phyloP scores from a whole-genome alignment of 2,797 vertebrate genomes.

The Spinus pinus region DNA sequence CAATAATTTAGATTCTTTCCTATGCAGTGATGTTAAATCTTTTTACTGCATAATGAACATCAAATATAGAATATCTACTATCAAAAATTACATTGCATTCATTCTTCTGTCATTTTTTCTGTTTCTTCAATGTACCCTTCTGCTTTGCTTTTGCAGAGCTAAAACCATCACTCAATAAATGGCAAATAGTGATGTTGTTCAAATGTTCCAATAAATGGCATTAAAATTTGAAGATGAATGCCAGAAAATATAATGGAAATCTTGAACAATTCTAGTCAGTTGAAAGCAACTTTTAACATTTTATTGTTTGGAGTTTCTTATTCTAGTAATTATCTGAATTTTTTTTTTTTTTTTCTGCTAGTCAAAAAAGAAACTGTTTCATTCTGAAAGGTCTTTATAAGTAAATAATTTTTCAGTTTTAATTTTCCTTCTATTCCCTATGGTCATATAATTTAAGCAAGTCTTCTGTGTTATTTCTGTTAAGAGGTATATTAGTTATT shows the following conservation, averaged over 20 bases:
- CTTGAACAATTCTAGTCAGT: slow-evolving; percentile 23
- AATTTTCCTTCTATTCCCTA: background rate
- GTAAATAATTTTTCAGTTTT: slow-evolving; percentile 51
- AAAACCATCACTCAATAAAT: slow-evolving; percentile 31
- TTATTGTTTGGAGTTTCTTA: background rate
- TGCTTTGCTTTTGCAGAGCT: slow-evolving; percentile 26
- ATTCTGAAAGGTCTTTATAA: slow-evolving; percentile 29
- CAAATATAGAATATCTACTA: background rate
- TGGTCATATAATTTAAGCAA: slow-evolving; percentile 25
- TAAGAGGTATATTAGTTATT: background rate
- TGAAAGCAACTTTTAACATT: background rate
- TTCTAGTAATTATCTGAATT: background rate
- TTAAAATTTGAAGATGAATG: slow-evolving; percentile 48
- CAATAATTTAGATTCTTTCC: background rate
- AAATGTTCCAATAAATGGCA: slow-evolving; percentile 31
- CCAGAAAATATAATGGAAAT: slow-evolving; percentile 25
- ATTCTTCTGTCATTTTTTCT: slow-evolving; percentile 44
- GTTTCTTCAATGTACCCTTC: slow-evolving; percentile 17
- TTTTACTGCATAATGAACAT: slow-evolving; percentile 9
- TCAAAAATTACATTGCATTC: slow-evolving; percentile 21
- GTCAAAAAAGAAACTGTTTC: slow-evolving; percentile 41
- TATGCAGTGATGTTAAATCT: slow-evolving; percentile 17
- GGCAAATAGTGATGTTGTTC: slow-evolving; percentile 45
- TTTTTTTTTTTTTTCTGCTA: background rate
- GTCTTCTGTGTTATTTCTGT: slow-evolving; percentile 12